Percentiles rank a stretch among this genome's conserved stretches.
These are phyloP conservation scores for Proteles cristata DNA, from an alignment of 2,113 vertebrate species.

Conservation along the genomic window DNA sequence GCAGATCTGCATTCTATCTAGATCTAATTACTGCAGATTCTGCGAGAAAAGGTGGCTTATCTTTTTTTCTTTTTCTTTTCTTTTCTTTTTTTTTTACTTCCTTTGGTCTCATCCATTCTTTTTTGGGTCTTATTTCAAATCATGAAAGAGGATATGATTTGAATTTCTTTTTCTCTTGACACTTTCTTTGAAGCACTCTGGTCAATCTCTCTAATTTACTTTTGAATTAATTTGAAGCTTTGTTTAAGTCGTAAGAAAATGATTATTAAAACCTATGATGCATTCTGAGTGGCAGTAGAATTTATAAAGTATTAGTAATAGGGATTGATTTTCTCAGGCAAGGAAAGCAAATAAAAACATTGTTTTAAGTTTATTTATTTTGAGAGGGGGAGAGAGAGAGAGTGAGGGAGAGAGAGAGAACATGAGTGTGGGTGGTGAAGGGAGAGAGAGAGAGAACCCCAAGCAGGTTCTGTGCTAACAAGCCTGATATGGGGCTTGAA, in stretches of 20 bases:
- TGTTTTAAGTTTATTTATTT: too few relatives aligned
- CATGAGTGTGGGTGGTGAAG: too few relatives aligned
- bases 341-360: not conserved
- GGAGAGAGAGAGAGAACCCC: too few relatives aligned
- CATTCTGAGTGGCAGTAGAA: not conserved
- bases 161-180: not conserved
- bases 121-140: not conserved
- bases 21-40: not conserved
- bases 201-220: not conserved
- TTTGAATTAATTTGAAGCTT: slow-evolving; percentile 2
- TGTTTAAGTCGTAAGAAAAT: slow-evolving; percentile 9
- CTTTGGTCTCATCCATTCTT: not conserved
- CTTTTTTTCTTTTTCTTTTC: not conserved
- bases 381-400: too few relatives aligned
- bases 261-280: slow-evolving; percentile 15
- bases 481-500: too few relatives aligned
- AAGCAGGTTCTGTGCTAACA: too few relatives aligned
- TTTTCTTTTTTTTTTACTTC: not conserved
- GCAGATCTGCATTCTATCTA: not conserved
- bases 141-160: not conserved
- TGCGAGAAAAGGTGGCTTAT: slow-evolving; percentile 5
- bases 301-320: slow-evolving; percentile 8
- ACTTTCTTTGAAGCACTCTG: not conserved
- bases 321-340: not conserved
- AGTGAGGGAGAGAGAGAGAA: too few relatives aligned